These are phyloP conservation scores for Ivindomyrus marchei DNA, from an alignment of 2,113 vertebrate genomes.

Conservation along the genomic window DNA sequence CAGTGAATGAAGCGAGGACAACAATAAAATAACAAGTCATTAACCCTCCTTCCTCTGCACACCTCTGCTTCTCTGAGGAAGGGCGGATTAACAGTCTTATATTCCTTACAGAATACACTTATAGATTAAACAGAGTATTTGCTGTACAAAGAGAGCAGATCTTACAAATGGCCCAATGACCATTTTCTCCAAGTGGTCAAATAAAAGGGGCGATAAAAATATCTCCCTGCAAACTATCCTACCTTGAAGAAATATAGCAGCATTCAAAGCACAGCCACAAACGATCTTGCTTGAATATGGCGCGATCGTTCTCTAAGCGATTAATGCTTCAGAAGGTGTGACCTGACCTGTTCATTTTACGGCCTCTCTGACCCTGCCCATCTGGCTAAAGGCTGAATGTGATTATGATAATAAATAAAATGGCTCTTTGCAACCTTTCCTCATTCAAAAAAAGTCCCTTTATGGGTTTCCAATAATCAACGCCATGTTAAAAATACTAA, in stretches of 20 bases:
- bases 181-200: background rate
- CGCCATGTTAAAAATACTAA: background rate
- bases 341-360: background rate
- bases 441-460: background rate
- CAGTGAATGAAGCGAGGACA: background rate
- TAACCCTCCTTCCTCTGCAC: background rate
- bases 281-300: background rate
- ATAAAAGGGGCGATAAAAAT: background rate
- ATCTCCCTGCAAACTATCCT: background rate
- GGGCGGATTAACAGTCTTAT: background rate
- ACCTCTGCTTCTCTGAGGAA: background rate
- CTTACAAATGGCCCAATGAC: background rate
- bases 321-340: background rate
- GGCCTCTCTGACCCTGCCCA: background rate
- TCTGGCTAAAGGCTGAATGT: background rate
- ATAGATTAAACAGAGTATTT: background rate
- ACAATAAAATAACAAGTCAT: background rate
- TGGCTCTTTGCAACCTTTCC: background rate
- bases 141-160: background rate
- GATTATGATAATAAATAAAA: slow-evolving; percentile 4
- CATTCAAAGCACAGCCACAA: background rate
- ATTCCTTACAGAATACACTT: background rate
- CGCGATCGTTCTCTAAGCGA: background rate
- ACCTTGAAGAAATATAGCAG: background rate
- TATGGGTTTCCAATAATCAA: slow-evolving; percentile 1